Percentiles rank a stretch among this genome's conserved stretches.
These are phyloP conservation scores for Cacoxenus indagator DNA, from an alignment of 2,888 invertebrate genomes.

Conservation along the genomic window DNA sequence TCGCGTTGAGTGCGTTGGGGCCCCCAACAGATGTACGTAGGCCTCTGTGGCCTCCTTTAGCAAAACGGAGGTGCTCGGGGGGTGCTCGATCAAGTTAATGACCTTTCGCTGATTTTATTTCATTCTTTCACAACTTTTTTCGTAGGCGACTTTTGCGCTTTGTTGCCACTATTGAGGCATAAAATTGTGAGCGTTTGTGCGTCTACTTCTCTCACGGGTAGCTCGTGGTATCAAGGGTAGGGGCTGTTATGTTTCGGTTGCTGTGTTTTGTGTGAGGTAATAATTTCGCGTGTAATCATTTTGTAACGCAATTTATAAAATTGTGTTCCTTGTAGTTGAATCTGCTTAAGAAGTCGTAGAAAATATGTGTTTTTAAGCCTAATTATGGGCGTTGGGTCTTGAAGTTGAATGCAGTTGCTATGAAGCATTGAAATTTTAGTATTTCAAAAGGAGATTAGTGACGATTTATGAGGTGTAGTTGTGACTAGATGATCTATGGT, in stretches of 20 bases:
- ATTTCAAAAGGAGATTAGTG: background rate
- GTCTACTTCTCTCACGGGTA: background rate
- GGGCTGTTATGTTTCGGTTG: background rate
- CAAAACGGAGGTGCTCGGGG: too few relatives aligned
- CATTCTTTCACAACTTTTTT: background rate
- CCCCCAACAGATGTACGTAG: background rate
- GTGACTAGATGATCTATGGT: too few relatives aligned
- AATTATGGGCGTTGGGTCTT: too few relatives aligned
- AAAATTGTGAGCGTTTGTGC: background rate
- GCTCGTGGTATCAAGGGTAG: background rate
- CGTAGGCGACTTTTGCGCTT: background rate
- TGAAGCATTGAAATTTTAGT: too few relatives aligned
- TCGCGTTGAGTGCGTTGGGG: constrained; percentile 1
- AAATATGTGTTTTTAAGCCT: too few relatives aligned
- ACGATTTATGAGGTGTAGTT: too few relatives aligned
- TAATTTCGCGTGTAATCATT: background rate
- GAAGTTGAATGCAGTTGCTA: too few relatives aligned
- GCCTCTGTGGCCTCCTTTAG: too few relatives aligned
- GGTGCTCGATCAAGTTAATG: constrained; percentile 12
- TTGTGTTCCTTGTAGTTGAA: background rate
- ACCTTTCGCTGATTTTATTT: constrained; percentile 21
- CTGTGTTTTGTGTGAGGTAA: too few relatives aligned
- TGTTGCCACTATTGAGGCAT: constrained; percentile 25
- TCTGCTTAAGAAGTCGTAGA: too few relatives aligned
- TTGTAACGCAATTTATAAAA: background rate